Conservation (phyloP, 2,113 vertebrate species). For the Cyanocitta stelleri region DNA sequence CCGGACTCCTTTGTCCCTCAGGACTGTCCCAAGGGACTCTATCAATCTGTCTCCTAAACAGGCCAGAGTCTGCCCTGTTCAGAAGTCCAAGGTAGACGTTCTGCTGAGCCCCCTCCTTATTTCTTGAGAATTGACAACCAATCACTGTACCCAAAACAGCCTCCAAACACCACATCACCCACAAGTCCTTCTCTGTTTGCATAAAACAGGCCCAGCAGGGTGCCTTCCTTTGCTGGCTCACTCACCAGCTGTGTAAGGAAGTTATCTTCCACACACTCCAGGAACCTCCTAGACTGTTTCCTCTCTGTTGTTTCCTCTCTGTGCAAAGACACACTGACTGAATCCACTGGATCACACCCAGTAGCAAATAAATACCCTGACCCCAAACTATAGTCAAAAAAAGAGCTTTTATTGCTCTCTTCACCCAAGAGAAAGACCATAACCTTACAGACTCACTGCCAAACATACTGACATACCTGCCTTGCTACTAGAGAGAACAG, state of each 20-base stretch:
- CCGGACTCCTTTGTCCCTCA: neutral
- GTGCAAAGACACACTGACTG: neutral
- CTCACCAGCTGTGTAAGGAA: neutral
- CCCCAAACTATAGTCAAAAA: neutral
- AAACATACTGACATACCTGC: neutral
- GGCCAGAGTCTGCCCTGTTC: neutral
- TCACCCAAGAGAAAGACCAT: neutral
- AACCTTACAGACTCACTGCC: neutral
- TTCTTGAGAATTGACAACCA: neutral
- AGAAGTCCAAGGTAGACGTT: neutral
- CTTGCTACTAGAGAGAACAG: neutral
- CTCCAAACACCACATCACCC: neutral
- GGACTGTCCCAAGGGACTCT: neutral
- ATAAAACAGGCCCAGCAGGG: neutral
- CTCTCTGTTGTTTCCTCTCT: neutral
- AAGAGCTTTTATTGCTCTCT: neutral
- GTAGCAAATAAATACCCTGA: conserved; percentile 29
- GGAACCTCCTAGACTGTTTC: neutral
- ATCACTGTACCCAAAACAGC: neutral
- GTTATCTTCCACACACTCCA: neutral
- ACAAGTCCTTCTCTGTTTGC: neutral
- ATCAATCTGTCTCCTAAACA: neutral
- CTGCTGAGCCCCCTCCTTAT: neutral
- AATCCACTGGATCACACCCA: conserved; percentile 42
- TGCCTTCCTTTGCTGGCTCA: neutral